Percentiles rank a stretch among this genome's conserved stretches.
Evolutionary conservation across 1,140 invertebrate species (phyloP).

Genomic region (Ips nitidus): DNA sequence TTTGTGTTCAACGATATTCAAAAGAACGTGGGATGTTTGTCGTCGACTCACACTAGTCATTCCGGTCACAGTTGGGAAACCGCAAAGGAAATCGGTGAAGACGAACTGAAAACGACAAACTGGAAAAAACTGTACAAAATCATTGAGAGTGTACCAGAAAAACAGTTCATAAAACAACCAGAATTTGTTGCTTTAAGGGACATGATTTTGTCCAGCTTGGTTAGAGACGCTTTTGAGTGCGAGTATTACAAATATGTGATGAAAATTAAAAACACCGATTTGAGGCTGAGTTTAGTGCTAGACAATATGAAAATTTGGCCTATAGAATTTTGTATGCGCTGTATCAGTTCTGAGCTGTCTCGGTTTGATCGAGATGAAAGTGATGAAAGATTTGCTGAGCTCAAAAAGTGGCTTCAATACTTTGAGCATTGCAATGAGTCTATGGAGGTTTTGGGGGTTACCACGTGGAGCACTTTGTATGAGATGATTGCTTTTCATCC

Average conservation of each 20-base stretch:
- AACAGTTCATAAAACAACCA: constrained; percentile 36
- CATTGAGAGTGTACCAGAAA: constrained; percentile 46
- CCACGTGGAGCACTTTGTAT: constrained; percentile 55
- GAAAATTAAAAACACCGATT: constrained; percentile 45
- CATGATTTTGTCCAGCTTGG: constrained; percentile 42
- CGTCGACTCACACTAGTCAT: constrained; percentile 15
- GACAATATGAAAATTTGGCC: constrained; percentile 50
- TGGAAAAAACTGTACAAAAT: constrained; percentile 46
- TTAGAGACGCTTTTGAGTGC: constrained; percentile 40
- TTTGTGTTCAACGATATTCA: constrained; percentile 35
- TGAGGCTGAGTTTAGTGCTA: constrained; percentile 49
- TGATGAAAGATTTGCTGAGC: constrained; percentile 37
- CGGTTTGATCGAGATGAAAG: constrained; percentile 30
- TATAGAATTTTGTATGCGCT: constrained; percentile 44
- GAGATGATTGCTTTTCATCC: constrained; percentile 52
- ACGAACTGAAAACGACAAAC: constrained; percentile 38
- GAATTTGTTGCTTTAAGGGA: constrained; percentile 42
- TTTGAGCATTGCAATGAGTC: constrained; percentile 56
- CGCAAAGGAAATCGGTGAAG: constrained; percentile 51
- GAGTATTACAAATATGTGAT: constrained; percentile 45
- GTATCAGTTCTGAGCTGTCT: constrained; percentile 45
- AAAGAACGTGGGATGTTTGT: constrained; percentile 15
- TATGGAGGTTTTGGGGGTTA: constrained; percentile 45
- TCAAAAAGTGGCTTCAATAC: constrained; percentile 53
- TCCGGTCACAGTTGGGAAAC: constrained; percentile 42